These are phyloP conservation scores for Rhaphigaster nebulosa DNA, from an alignment of 2,888 invertebrate species.

Conservation along the genomic window DNA sequence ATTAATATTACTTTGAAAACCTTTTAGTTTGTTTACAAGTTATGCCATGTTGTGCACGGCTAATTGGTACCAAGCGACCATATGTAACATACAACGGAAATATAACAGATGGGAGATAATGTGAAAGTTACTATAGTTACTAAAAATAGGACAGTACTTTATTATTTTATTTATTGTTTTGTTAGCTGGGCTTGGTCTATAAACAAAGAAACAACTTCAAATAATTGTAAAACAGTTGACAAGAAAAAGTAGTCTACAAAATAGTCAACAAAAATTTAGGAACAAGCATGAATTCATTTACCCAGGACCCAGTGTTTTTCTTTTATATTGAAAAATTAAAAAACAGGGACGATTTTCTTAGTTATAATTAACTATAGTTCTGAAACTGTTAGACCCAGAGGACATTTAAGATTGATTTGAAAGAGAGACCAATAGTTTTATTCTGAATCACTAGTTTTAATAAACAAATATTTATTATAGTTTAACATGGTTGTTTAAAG, in stretches of 20 bases:
- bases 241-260: background rate
- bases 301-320: background rate
- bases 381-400: background rate
- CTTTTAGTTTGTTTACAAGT: background rate
- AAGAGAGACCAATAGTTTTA: background rate
- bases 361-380: background rate
- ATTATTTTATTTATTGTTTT: background rate
- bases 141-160: background rate
- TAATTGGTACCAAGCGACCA: background rate
- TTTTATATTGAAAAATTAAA: background rate
- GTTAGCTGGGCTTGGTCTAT: background rate
- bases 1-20: background rate
- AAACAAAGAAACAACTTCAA: background rate
- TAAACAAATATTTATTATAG: no score
- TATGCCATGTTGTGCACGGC: background rate
- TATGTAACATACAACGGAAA: background rate
- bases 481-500: no score
- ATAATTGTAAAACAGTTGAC: background rate
- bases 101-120: background rate
- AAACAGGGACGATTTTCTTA: background rate
- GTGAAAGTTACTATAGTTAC: constrained; percentile 11
- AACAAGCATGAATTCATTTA: background rate
- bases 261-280: background rate
- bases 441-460: background rate
- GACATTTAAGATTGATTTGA: background rate